Evolutionary conservation across 2,888 invertebrate genomes (phyloP).

Genomic region (Elmis aenea): DNA sequence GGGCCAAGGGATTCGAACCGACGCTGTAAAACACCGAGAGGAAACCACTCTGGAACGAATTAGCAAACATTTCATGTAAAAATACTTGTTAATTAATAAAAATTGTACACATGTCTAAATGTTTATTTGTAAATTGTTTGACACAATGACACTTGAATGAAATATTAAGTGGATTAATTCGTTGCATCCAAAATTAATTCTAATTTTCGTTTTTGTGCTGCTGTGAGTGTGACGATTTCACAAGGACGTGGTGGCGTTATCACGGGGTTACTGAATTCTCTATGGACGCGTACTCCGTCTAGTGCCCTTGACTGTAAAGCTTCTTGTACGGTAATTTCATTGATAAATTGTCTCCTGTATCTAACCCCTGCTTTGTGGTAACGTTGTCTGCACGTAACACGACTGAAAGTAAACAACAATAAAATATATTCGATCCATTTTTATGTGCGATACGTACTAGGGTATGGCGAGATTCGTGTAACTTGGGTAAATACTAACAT

Average conservation of each 20-base stretch:
- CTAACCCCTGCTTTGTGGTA: constrained; percentile 51
- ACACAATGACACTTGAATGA: constrained; percentile 8
- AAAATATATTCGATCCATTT: not conserved
- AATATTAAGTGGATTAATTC: constrained; percentile 10
- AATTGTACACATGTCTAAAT: constrained; percentile 9
- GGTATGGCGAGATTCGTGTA: constrained; percentile 55
- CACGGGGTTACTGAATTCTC: constrained; percentile 58
- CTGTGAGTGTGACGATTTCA: constrained; percentile 36
- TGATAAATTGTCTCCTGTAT: constrained; percentile 56
- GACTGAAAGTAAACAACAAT: constrained; percentile 44
- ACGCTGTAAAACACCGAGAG: constrained; percentile 63
- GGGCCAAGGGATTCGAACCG: constrained; percentile 60
- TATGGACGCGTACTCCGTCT: constrained; percentile 59
- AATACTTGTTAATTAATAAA: not conserved
- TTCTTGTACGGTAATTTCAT: constrained; percentile 58
- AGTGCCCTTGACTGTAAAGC: constrained; percentile 58
- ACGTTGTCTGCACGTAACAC: constrained; percentile 61
- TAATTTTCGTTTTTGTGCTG: constrained; percentile 34
- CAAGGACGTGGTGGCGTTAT: constrained; percentile 39
- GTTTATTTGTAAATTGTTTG: constrained; percentile 7
- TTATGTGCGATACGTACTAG: constrained; percentile 52
- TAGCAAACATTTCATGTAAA: constrained; percentile 55
- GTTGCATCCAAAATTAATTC: constrained; percentile 31
- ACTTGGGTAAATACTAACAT: constrained; percentile 59
- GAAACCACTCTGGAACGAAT: constrained; percentile 64